Evolutionary conservation across 2,113 vertebrate species (phyloP).

Genomic region (Carettochelys insculpta): DNA sequence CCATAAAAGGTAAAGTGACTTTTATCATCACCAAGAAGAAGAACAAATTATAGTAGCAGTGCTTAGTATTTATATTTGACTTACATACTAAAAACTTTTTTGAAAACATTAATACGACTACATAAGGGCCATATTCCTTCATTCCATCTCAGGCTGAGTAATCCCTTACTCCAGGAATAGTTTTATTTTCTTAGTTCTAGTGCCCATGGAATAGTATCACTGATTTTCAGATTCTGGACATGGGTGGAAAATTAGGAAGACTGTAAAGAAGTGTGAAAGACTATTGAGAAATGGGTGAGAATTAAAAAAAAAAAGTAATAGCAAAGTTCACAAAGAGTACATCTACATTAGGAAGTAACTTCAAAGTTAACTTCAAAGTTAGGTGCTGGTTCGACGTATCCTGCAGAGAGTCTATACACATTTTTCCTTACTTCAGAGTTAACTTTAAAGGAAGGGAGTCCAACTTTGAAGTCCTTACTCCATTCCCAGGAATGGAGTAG

Average conservation of each 20-base stretch:
- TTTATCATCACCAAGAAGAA: neutral
- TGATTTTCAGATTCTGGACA: neutral
- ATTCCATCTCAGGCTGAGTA: neutral
- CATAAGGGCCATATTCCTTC: neutral
- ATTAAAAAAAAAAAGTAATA: too few species aligned
- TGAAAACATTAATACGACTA: neutral
- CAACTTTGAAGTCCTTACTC: too few species aligned
- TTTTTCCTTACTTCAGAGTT: too few species aligned
- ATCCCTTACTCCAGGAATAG: neutral
- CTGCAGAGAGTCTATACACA: too few species aligned
- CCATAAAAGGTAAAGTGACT: neutral
- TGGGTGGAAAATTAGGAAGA: neutral
- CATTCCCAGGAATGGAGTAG: too few species aligned
- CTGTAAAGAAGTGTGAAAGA: neutral
- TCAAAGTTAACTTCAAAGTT: too few species aligned
- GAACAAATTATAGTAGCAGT: neutral
- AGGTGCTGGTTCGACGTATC: too few species aligned
- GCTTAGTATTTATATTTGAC: neutral
- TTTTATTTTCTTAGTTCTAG: neutral
- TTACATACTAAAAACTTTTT: neutral
- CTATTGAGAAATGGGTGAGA: neutral
- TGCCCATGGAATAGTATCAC: neutral
- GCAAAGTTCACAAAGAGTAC: too few species aligned
- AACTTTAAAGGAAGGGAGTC: too few species aligned
- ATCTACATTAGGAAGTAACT: too few species aligned